Evolutionary conservation across 2,888 invertebrate genomes (phyloP).

Genomic region (Dicranocentrus wangi): DNA sequence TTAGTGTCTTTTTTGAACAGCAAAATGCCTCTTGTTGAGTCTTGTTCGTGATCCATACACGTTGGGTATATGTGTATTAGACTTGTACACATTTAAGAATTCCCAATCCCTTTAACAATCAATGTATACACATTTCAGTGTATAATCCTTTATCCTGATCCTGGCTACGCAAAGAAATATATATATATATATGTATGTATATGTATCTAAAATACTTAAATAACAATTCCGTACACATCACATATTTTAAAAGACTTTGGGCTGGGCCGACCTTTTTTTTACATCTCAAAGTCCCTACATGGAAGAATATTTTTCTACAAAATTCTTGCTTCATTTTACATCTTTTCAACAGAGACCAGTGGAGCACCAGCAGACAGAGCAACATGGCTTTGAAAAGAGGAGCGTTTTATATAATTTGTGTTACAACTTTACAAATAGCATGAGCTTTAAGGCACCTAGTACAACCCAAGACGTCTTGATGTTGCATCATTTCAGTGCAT

Average conservation of each 20-base stretch:
- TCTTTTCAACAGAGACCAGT: neutral
- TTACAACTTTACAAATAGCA: constrained; percentile 9
- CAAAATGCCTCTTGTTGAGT: too few relatives aligned
- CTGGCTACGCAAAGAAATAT: too few relatives aligned
- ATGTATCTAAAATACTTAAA: too few relatives aligned
- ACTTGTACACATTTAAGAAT: too few relatives aligned
- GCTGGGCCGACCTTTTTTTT: neutral
- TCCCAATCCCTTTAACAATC: too few relatives aligned
- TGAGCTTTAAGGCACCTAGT: neutral
- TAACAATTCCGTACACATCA: neutral
- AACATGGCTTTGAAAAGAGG: neutral
- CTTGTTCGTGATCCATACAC: too few relatives aligned
- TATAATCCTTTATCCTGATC: too few relatives aligned
- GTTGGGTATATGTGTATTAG: too few relatives aligned
- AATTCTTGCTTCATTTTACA: neutral
- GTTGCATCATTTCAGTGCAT: neutral
- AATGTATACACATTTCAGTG: too few relatives aligned
- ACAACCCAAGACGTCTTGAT: neutral
- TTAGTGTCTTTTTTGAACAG: too few relatives aligned
- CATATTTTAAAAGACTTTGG: too few relatives aligned
- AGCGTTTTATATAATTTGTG: neutral
- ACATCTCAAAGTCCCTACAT: constrained; percentile 1
- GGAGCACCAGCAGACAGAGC: neutral
- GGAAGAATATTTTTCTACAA: neutral
- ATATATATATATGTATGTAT: too few relatives aligned